Evolutionary conservation across 2,113 vertebrate genomes (phyloP), one percentile per base, ranked within the genome.

Genomic region (Atractosteus spatula): DNA sequence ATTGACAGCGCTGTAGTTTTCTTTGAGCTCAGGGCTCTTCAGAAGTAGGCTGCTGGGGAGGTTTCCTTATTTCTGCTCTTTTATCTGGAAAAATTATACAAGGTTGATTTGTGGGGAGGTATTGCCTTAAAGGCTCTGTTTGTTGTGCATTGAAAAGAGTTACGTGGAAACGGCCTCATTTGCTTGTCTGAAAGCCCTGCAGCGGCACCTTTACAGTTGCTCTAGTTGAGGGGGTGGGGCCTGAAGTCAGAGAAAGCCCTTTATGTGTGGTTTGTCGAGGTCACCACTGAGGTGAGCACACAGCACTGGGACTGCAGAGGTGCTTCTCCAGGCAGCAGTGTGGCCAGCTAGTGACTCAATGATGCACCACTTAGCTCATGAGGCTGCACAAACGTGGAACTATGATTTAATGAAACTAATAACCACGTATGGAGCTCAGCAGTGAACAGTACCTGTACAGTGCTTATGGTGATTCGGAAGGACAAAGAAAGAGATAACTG

Each of bases 281-380:
- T 54, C 47, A 29, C 10, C n/a, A 3, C 45, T 11, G 14, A 59
- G 57, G 57, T 59, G 57, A 59, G 14, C 11, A 59, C 14, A 51
- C 29, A 29, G 29, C 29, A 29, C 10, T 8, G 10, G 67, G 43
- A 66, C 44, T 66, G n/a, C 41, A 12, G 43, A 66, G 42, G 3
- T 44, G 42, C 64, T 13, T 44, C 64, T 13, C 16, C 78, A 80
- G 89, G 90, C 91, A 76, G 73, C 75, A 75, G 55, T 69, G 64
- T 91, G 91, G 91, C 91, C 90, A 81, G 78, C 0, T 0, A 69
- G 70, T 91, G 90, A 92, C 91, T 91, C 81, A 75, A 8, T 13
- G 12, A 29, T 29, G 57, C 4, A 16, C 57, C 14, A 59, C 5
- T 13, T 8, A 59, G n/a, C 0, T 59, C 57, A 13, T n/a, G 57